Base-by-base conservation (phyloP, 2,888 invertebrate genomes). In the Girardia tigrina region DNA sequence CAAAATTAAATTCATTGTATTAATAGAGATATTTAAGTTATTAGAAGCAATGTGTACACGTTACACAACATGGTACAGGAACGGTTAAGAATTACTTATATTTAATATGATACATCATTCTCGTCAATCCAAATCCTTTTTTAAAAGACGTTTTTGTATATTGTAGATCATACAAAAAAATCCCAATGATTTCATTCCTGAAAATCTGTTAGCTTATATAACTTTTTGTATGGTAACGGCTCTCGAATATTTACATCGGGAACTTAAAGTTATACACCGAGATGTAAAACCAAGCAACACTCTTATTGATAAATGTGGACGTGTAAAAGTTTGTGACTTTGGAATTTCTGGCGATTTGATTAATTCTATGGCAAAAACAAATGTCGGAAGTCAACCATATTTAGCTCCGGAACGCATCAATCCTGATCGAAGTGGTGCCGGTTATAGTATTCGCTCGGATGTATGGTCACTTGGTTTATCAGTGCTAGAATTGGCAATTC, bases 391-490 rank as follows among this genome's bases (percentile, higher is more conserved):
- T 26, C 28, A 42, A 23, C 74, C 29, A 1, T 76, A 76, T 26
- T 42, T 76, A 27, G 76, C 76, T 4, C 76, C 76, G 28, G 76
- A 76, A 29, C 42, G 76, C 28, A 76, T 76, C 27, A 27, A 72
- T 28, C 56, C 56, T 8, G 36, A 73, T 26, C 4, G 6, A 4
- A 56, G 56, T 42, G 69, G 42, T 8, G 73, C 36, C 23, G 42
- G 74, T 4, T 74, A 74, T 27, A 42, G 56, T 26, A 74, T 74
- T 42, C 26, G 27, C 23, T 74, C 74, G 20, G 74, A 74, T 42
- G 74, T 74, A 4, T 74, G 74, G 74, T 42, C 42, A 6, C 28
- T 74, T 23, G 74, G 74, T 20, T n/a, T 74, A 16, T 42, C 42
- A 16, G 27, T 74, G 4, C 56, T 74, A 2, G 74, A 74, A 69